Base-by-base conservation (phyloP, 53 echinoderm and acorn worm genomes). In the Echinarachnius parma region DNA sequence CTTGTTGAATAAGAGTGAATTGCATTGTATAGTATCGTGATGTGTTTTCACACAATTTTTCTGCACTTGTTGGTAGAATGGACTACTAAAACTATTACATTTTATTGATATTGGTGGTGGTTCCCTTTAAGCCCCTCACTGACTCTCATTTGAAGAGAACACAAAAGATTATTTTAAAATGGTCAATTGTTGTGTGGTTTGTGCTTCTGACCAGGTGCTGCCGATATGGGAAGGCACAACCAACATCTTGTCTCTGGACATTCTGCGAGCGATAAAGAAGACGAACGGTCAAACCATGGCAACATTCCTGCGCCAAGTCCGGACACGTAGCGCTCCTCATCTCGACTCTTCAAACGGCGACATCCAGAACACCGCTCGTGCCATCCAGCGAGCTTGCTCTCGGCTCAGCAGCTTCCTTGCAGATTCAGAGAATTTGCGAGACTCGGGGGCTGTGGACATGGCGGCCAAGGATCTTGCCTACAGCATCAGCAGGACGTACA, bases 201-300 rank as follows among this genome's bases (percentile, higher is more conserved):
- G 13, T 39, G 13, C 42, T 39, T 7, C 13, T 13, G 13, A 9
- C 13, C 52, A 91, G 91, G 91, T 91, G 13, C 50, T 86, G 19
- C 80, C 80, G 26, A 91, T 91, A 25, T 91, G 91, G 92, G 92
- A 92, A 50, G 92, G 92, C 13, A 92, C 92, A 16, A 92, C 92
- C 4, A 92, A 92, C 59, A 83, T 92, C 31, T 64, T 92, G 3
- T 86, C 87, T 4, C 58, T 87, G 5, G 92, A 92, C 55, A 81
- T 92, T 25, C 47, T 92, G 33, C 52, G 92, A 35, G 83, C 87
- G 21, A 83, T 92, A 30, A n/a, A 48, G 5, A 92, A 92, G 61
- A 77, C 80, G 36, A 31, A 77, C 18, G 92, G 92, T 18, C 60
- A 81, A 15, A 83, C 83, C n/a, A 32, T 92, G 37, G 34, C 71